Conservation (phyloP, 2,888 invertebrate species). For the Heteropelma amictum region DNA sequence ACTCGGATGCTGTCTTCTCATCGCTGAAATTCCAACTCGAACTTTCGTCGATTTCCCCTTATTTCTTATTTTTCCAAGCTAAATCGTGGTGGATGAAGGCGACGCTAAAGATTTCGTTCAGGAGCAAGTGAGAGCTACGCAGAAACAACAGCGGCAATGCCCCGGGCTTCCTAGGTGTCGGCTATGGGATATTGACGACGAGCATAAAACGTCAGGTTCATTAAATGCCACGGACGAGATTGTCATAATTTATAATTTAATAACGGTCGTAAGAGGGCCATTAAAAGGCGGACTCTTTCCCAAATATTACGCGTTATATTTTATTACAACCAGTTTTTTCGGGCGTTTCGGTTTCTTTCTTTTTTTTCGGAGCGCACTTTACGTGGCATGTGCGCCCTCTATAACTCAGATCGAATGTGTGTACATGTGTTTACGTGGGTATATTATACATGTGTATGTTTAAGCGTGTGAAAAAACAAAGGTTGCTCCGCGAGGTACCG, state of each 20-base stretch:
- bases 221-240: constrained; percentile 72
- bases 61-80: too few species aligned
- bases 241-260: constrained; percentile 77
- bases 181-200: constrained; percentile 68
- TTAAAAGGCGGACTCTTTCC: constrained; percentile 73
- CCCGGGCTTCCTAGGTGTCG: constrained; percentile 65
- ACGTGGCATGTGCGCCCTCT: constrained; percentile 29
- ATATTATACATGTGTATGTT: too few species aligned
- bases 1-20: not conserved
- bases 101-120: too few species aligned
- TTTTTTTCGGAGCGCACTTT: constrained; percentile 17
- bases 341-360: constrained; percentile 2
- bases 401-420: not conserved
- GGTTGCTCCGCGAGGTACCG: not conserved
- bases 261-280: constrained; percentile 74
- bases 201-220: constrained; percentile 72
- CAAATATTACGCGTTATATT: constrained; percentile 71
- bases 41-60: not conserved
- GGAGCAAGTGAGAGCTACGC: not conserved
- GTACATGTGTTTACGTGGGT: not conserved
- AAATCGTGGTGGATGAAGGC: too few species aligned
- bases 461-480: constrained; percentile 52
- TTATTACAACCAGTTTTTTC: constrained; percentile 72
- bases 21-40: not conserved
- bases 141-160: constrained; percentile 30